phyloP scores from a whole-genome alignment of 2,888 invertebrate species.

The Stenodema calcarata region DNA sequence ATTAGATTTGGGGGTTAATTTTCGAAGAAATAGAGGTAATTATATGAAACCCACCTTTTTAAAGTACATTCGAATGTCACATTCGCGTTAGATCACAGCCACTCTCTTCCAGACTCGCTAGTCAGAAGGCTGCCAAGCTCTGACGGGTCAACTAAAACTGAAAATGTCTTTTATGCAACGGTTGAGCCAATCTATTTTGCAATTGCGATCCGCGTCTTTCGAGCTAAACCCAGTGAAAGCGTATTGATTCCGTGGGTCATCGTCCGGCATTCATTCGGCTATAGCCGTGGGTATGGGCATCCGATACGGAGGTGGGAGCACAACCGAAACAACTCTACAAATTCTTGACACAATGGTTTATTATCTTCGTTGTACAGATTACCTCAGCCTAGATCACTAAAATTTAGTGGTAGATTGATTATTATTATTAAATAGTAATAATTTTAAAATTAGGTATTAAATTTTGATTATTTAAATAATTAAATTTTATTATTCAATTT shows the following conservation, averaged over 20 bases:
- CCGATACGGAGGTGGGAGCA: neutral
- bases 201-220: neutral
- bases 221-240: neutral
- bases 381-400: no score
- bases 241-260: neutral
- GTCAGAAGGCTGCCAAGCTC: neutral
- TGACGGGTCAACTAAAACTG: neutral
- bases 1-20: no score
- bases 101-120: neutral
- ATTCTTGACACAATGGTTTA: no score
- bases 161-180: neutral
- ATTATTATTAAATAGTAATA: neutral
- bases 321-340: neutral
- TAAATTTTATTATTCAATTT: neutral
- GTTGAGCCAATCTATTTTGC: no score
- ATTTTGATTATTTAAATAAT: neutral
- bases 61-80: neutral
- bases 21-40: no score
- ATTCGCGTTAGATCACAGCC: neutral
- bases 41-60: neutral
- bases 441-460: neutral
- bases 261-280: no score
- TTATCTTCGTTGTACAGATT: no score
- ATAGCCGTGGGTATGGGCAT: no score
- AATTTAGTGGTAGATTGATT: no score